Percentiles rank a stretch among this genome's conserved stretches.
Conservation (phyloP, 2,113 vertebrate genomes). For the Strix uralensis region DNA sequence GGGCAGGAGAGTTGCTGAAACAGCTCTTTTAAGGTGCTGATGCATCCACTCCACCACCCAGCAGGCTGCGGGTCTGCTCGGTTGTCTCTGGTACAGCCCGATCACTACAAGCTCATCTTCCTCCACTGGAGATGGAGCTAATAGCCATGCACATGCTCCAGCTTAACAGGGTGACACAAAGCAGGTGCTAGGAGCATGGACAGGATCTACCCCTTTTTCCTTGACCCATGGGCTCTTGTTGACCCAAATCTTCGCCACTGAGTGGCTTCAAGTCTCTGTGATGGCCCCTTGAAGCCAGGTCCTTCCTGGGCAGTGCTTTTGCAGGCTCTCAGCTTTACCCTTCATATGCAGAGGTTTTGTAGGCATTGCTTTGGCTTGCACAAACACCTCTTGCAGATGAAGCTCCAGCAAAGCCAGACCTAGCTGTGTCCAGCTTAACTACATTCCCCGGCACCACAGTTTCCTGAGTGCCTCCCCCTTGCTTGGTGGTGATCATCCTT, state of each 20-base stretch:
- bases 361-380: neutral
- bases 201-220: neutral
- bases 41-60: neutral
- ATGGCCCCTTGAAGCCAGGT: neutral
- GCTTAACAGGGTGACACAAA: neutral
- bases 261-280: neutral
- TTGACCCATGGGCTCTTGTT: neutral
- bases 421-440: neutral
- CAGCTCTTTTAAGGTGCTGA: neutral
- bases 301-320: neutral
- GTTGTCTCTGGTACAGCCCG: neutral
- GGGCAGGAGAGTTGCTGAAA: neutral
- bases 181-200: neutral
- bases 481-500: neutral
- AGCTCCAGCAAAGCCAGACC: neutral
- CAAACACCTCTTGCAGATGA: neutral
- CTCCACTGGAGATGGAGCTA: neutral
- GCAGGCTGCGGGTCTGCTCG: neutral
- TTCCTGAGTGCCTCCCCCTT: neutral
- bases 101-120: neutral
- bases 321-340: neutral
- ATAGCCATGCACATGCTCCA: rapidly evolving
- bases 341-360: neutral
- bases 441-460: rapidly evolving
- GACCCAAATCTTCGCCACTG: neutral